Conservation (phyloP, 2,113 vertebrate species). For the Ammodytes dubius region DNA sequence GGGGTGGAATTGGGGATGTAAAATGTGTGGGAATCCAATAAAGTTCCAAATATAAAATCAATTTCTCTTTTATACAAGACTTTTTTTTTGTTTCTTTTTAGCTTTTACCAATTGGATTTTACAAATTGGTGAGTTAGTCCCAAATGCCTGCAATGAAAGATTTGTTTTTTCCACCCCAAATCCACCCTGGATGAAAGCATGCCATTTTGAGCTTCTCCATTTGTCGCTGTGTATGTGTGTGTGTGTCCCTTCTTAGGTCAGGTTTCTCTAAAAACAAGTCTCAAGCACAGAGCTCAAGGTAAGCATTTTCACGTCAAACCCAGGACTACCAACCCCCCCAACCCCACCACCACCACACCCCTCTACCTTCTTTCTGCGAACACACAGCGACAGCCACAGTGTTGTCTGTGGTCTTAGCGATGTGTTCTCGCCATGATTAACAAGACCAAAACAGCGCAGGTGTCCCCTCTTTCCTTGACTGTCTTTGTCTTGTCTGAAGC, state of each 20-base stretch:
- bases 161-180: conserved; percentile 48
- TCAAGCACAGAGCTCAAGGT: conserved; percentile 79
- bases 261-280: conserved; percentile 81
- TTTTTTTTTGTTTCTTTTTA: conserved; percentile 30
- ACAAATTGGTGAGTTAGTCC: conserved; percentile 57
- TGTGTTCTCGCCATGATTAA: conserved; percentile 36
- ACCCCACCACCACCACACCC: not conserved
- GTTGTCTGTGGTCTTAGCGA: conserved; percentile 35
- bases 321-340: conserved; percentile 30
- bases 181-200: conserved; percentile 72
- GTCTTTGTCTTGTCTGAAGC: conserved; percentile 21
- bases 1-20: conserved; percentile 70
- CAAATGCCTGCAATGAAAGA: conserved; percentile 33
- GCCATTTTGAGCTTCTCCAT: conserved; percentile 78
- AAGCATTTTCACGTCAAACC: conserved; percentile 76
- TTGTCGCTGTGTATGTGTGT: conserved; percentile 75
- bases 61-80: not conserved
- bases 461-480: conserved; percentile 36
- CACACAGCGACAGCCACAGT: conserved; percentile 31
- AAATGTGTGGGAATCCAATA: not conserved
- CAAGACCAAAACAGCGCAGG: conserved; percentile 45
- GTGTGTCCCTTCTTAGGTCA: conserved; percentile 80
- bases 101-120: conserved; percentile 63
- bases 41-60: conserved; percentile 9
- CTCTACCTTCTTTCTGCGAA: conserved; percentile 16